A percentile compares a stretch with the other conserved stretches of the same genome.
These are phyloP conservation scores for Lordiphosa stackelbergi DNA, from an alignment of 1,140 invertebrate genomes.

Conservation along the genomic window DNA sequence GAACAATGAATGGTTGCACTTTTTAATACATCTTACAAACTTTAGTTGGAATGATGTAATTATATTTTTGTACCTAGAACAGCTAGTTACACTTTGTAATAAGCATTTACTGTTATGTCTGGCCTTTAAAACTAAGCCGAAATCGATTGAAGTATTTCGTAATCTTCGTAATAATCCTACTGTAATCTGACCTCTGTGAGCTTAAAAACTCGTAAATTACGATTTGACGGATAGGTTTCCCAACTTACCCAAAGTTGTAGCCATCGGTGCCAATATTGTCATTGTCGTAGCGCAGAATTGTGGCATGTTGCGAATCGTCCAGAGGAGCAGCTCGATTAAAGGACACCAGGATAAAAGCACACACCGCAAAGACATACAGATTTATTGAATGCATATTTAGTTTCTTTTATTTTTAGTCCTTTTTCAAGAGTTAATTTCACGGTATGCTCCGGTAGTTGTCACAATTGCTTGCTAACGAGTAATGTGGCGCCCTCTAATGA, in stretches of 20 bases:
- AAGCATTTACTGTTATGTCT: too few relatives aligned
- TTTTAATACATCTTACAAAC: too few relatives aligned
- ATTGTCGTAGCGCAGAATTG: conserved; percentile 76
- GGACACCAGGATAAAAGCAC: conserved; percentile 34
- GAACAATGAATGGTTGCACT: too few relatives aligned
- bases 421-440: conserved; percentile 3
- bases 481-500: conserved; percentile 51
- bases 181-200: neutral
- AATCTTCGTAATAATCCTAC: too few relatives aligned
- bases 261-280: conserved; percentile 78
- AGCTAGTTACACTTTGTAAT: too few relatives aligned
- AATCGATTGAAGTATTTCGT: too few relatives aligned
- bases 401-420: neutral
- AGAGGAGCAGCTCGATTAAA: conserved; percentile 52
- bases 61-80: too few relatives aligned
- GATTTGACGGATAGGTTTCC: too few relatives aligned
- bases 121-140: too few relatives aligned
- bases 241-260: conserved; percentile 78
- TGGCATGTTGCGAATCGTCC: conserved; percentile 68
- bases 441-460: conserved; percentile 47
- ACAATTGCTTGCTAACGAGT: conserved; percentile 55
- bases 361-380: conserved; percentile 45
- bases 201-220: neutral
- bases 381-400: conserved; percentile 51
- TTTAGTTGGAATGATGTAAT: too few relatives aligned